Base-by-base conservation (phyloP, 2,797 vertebrate genomes). In the Cryptoprocta ferox region DNA sequence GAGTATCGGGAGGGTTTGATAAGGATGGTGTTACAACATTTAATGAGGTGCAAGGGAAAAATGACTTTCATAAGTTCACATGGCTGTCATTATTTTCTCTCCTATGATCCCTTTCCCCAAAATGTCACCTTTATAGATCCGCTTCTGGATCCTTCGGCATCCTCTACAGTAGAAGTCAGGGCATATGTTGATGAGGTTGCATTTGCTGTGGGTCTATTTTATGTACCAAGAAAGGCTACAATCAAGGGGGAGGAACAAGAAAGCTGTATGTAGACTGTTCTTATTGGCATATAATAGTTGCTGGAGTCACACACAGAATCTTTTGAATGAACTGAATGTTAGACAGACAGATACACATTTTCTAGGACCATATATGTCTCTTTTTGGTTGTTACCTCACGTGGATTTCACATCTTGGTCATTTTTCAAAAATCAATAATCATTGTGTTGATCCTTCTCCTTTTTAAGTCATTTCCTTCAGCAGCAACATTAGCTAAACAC, bases 21-120 rank as follows among this genome's bases (percentile, higher is more conserved):
- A 98, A 98, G 97, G 92, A 70, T 79, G 81, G 95, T 97, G 98
- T 92, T 96, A 94, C 80, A 88, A n/a, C 96, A 50, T 95, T 95
- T 97, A 95, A 98, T 96, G 97, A 98, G 96, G 98, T 98, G 98
- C 87, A 96, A 95, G 53, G 97, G 95, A 98, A 97, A 98, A 98
- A 98, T 96, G 96, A 32, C 94, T 92, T 94, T 95, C 88, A 19
- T 65, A 95, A 94, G 92, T 95, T 95, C 97, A 91, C 96, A 71
- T 65, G 42, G 81, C 71, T 97, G 98, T 97, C 96, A 80, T 73
- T 19, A 16, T 45, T 53, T n/a, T 85, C 68, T 90, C 83, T 35
- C 61, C 63, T 26, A 2, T 8, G 39, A 56, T 80, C 68, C 50
- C 16, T 56, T 61, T 84, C 9, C 12, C 24, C 45, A 8, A 39